Conservation (phyloP, 1,140 invertebrate genomes). For the Diabrotica virgifera region DNA sequence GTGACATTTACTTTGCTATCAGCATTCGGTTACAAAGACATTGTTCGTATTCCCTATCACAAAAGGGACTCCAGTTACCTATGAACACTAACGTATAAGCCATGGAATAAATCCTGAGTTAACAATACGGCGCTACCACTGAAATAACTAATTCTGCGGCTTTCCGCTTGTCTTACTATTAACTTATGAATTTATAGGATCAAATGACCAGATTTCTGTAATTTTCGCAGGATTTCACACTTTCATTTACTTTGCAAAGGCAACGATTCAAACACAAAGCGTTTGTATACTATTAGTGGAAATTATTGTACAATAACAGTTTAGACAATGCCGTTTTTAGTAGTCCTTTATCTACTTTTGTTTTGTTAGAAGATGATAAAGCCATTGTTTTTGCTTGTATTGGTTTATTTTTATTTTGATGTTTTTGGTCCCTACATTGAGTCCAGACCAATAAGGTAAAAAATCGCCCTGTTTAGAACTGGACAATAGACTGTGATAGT, state of each 20-base stretch:
- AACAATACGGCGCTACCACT: conserved; percentile 1
- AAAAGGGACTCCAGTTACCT: conserved; percentile 17
- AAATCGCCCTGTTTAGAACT: too few relatives aligned
- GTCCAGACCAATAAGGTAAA: too few relatives aligned
- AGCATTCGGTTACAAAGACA: conserved; percentile 22
- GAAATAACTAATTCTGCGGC: conserved; percentile 19
- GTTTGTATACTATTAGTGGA: too few relatives aligned
- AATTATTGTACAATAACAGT: too few relatives aligned
- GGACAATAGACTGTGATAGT: too few relatives aligned
- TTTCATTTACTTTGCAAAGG: background rate
- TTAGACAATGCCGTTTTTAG: too few relatives aligned
- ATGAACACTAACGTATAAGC: conserved; percentile 9
- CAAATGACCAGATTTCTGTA: conserved; percentile 4
- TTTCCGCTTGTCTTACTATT: conserved; percentile 19
- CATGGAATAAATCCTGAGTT: conserved; percentile 15
- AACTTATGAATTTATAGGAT: conserved; percentile 18
- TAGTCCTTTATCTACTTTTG: too few relatives aligned
- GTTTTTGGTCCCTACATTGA: too few relatives aligned
- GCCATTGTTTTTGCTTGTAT: too few relatives aligned
- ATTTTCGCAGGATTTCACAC: background rate
- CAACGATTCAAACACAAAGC: too few relatives aligned
- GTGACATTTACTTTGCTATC: conserved; percentile 21
- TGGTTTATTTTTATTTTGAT: too few relatives aligned
- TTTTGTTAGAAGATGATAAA: too few relatives aligned
- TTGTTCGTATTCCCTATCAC: conserved; percentile 11